phyloP scores from a whole-genome alignment of 2,888 invertebrate species.

The Xanthia icteritia region DNA sequence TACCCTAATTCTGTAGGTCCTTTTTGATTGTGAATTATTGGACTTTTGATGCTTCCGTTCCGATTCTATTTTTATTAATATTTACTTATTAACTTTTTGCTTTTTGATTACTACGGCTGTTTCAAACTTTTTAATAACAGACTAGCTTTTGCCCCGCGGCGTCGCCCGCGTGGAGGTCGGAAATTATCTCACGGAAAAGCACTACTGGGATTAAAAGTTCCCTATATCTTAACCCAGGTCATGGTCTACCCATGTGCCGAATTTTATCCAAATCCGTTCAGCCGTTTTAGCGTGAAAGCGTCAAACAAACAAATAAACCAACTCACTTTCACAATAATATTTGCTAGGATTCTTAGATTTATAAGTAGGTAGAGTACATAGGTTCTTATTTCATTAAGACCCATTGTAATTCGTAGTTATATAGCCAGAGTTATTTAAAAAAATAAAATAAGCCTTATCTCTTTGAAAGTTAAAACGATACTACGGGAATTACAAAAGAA shows the following conservation, averaged over 20 bases:
- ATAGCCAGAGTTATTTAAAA: not conserved
- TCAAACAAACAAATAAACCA: no score
- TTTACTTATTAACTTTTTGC: conserved; percentile 79
- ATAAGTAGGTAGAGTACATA: not conserved
- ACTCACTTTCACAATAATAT: no score
- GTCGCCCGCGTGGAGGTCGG: no score
- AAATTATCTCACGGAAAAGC: no score
- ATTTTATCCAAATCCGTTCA: no score
- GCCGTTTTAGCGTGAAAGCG: no score
- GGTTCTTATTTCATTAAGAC: not conserved
- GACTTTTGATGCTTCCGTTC: conserved; percentile 87
- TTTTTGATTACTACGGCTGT: conserved; percentile 58
- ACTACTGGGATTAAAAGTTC: no score
- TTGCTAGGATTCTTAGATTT: not conserved
- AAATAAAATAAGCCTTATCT: no score
- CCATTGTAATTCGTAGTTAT: not conserved
- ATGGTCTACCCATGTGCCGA: no score
- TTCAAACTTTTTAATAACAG: conserved; percentile 42
- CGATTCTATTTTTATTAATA: conserved; percentile 83
- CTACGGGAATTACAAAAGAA: not conserved
- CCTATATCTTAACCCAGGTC: no score
- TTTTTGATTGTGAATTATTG: conserved; percentile 89
- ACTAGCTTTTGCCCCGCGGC: no score
- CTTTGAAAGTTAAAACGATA: not conserved
- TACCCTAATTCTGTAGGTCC: conserved; percentile 88